Base-by-base conservation (phyloP, 1,140 invertebrate species). In the Heterodera schachtii region DNA sequence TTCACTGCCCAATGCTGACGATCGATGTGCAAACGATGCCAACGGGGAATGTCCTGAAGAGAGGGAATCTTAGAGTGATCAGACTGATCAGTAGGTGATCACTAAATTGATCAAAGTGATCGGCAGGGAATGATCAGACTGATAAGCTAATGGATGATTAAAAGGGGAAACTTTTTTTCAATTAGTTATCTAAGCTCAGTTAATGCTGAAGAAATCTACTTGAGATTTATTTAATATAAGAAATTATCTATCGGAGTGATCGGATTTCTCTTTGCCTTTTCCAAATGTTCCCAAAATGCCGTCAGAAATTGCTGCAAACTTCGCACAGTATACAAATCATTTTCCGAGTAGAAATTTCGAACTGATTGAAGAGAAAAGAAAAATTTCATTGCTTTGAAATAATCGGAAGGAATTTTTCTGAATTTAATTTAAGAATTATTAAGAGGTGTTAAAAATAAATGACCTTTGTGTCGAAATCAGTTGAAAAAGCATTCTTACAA, bases 281-380 rank as follows among this genome's bases (percentile, higher is more conserved):
- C 81, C 44, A 84, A 21, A 43, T 82, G 60, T 13, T 86, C 84
- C 78, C 82, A 76, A 8, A 84, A 16, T 31, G 82, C 44, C 9
- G 47, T 31, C 19, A 85, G 43, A 80, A 87, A 84, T 57, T 74
- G 73, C 21, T 73, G 80, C 21, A 85, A 64, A 87, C 86, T 82
- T 74, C 83, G 74, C 41, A 85, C 46, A 31, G 74, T 74, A 19
- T 67, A 41, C 19, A 80, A 83, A 67, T 86, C 84, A 73, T 86
- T 86, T 46, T 84, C 73, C 7, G 78, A 31, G 47, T n/a, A 69
- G 16, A 60, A 49, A n/a, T 73, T 60, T 5, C 52, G 64, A 8
- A 83, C 71, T 44, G n/a, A 41, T 46, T 52, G 82, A 21, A 78
- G 46, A 16, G 69, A 75, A 66, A 83, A 83, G 70, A 83, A 84